These are phyloP conservation scores for Orchestia grillus DNA, from an alignment of 1,140 invertebrate species.

Conservation along the genomic window DNA sequence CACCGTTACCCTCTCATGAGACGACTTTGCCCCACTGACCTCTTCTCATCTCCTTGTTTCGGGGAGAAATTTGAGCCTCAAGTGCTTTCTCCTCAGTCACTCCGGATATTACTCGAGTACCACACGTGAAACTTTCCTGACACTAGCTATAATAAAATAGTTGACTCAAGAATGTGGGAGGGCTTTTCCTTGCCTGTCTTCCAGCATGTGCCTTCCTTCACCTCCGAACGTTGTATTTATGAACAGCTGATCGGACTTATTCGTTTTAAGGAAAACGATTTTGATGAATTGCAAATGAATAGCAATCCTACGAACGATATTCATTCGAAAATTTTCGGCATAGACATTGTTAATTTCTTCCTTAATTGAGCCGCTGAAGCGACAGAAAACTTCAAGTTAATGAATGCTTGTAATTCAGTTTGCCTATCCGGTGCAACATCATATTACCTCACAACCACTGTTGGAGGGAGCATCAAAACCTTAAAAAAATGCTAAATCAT, in stretches of 20 bases:
- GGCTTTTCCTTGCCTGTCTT: too few species aligned
- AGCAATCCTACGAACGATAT: neutral
- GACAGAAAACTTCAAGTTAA: too few species aligned
- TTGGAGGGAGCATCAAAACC: neutral
- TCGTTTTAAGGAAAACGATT: neutral
- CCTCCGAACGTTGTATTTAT: neutral
- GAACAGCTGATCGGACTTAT: neutral
- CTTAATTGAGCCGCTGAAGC: neutral
- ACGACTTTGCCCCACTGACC: conserved; percentile 31
- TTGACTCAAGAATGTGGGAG: too few species aligned
- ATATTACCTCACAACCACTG: neutral
- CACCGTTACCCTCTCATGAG: conserved; percentile 34
- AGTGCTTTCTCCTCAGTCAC: neutral
- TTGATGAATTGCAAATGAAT: neutral
- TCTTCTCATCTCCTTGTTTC: conserved; percentile 13
- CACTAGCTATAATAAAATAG: too few species aligned
- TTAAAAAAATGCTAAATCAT: neutral
- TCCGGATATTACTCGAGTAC: neutral
- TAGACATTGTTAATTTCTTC: neutral
- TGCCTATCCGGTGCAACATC: neutral
- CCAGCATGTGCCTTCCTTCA: too few species aligned
- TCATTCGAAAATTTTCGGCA: neutral
- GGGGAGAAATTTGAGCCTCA: conserved; percentile 3
- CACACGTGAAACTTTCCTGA: too few species aligned
- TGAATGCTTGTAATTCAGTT: too few species aligned